Conservation (phyloP, 1,140 invertebrate genomes). For the Drosophila trapezifrons region DNA sequence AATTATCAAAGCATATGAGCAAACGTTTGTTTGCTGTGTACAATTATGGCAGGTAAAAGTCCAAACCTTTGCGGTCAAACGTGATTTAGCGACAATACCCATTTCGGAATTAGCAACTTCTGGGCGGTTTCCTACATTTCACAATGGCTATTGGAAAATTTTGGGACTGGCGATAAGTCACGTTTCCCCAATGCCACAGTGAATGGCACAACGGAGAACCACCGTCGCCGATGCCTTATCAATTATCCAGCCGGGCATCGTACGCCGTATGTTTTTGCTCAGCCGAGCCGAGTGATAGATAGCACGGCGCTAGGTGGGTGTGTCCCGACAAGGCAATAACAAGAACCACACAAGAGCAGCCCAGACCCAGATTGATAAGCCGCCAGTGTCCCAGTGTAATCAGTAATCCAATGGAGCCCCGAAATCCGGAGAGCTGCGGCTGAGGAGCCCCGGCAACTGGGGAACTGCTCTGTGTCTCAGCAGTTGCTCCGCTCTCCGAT, state of each 20-base stretch:
- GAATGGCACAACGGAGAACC: conserved; percentile 14
- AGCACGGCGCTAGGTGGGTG: conserved; percentile 42
- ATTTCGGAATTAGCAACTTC: conserved; percentile 20
- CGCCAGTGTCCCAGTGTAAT: conserved; percentile 21
- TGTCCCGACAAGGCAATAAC: conserved; percentile 31
- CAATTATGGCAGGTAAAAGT: conserved; percentile 11
- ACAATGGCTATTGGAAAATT: conserved; percentile 37
- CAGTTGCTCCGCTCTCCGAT: conserved; percentile 23
- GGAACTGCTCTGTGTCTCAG: conserved; percentile 7
- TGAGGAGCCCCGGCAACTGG: conserved; percentile 26
- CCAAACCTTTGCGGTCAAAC: conserved; percentile 17
- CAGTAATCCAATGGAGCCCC: conserved; percentile 27
- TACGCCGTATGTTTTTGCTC: not conserved
- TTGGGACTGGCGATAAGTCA: conserved; percentile 40
- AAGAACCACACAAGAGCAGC: conserved; percentile 29
- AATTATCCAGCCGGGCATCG: conserved; percentile 40
- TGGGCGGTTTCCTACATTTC: conserved; percentile 42
- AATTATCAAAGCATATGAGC: not conserved
- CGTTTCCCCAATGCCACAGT: conserved; percentile 32
- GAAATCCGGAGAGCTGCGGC: conserved; percentile 11
- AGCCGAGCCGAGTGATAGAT: conserved; percentile 28
- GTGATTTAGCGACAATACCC: conserved; percentile 31
- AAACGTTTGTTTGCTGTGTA: conserved; percentile 10
- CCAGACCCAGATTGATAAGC: conserved; percentile 61
- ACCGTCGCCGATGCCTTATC: conserved; percentile 20